These are phyloP conservation scores for Iselma pallidipennis DNA, from an alignment of 2,888 invertebrate genomes.

Conservation along the genomic window DNA sequence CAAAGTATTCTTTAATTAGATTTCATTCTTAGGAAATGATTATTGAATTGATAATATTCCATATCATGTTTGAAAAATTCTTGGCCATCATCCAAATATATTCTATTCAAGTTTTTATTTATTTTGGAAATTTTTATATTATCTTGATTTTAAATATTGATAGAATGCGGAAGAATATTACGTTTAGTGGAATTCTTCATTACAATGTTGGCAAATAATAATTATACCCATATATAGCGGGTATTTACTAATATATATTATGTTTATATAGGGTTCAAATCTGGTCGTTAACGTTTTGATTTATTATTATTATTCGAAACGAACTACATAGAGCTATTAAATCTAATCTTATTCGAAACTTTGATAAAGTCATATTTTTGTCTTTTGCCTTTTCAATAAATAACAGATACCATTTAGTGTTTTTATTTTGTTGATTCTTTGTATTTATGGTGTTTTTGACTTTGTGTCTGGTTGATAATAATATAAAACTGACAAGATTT, in stretches of 20 bases:
- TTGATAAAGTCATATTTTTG: conserved; percentile 40
- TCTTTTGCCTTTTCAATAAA: conserved; percentile 35
- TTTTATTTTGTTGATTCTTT: conserved; percentile 23
- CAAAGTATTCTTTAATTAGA: neutral
- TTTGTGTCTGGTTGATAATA: conserved; percentile 22
- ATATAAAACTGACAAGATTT: conserved; percentile 20
- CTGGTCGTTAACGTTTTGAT: neutral
- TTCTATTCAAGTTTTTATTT: neutral
- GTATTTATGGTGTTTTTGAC: conserved; percentile 38
- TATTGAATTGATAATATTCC: neutral
- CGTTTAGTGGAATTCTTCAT: no score
- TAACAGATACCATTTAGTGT: conserved; percentile 30
- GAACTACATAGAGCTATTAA: conserved; percentile 21
- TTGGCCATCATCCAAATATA: neutral
- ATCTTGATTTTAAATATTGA: neutral
- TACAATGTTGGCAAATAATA: no score
- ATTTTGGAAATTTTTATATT: neutral
- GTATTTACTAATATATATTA: conserved; percentile 16
- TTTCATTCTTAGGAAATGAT: neutral
- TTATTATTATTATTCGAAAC: conserved; percentile 7
- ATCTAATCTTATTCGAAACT: conserved; percentile 21
- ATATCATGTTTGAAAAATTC: neutral
- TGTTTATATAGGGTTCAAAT: no score
- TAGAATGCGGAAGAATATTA: neutral
- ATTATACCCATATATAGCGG: neutral